These are phyloP conservation scores for Erannis defoliaria DNA, from an alignment of 2,888 invertebrate species.

Conservation along the genomic window DNA sequence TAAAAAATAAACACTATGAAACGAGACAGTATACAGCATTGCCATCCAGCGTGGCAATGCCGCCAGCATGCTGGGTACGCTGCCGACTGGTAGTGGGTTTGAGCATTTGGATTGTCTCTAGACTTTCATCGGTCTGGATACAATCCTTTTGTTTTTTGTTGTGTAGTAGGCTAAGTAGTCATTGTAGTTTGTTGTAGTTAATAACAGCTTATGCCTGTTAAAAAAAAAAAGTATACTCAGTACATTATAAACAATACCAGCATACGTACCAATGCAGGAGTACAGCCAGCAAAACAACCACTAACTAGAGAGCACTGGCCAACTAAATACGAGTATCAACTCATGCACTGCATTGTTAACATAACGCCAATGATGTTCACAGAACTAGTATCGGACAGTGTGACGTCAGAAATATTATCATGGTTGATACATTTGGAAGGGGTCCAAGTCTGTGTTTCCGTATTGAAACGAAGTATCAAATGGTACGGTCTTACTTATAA, in stretches of 20 bases:
- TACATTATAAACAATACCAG: conserved; percentile 11
- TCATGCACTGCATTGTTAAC: conserved; percentile 22
- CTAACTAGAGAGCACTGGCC: conserved; percentile 18
- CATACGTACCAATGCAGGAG: background rate
- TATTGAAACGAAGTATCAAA: conserved; percentile 30
- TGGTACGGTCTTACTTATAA: background rate
- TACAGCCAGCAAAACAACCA: background rate
- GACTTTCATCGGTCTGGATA: too few relatives aligned
- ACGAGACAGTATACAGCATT: too few relatives aligned
- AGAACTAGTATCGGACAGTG: conserved; percentile 8
- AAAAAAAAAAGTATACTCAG: background rate
- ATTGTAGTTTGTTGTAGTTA: too few relatives aligned
- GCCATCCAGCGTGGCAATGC: too few relatives aligned
- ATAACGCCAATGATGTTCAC: conserved; percentile 27
- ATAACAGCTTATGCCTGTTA: too few relatives aligned
- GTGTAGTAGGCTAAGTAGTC: too few relatives aligned
- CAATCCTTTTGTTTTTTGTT: too few relatives aligned
- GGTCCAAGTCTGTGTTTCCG: conserved; percentile 35
- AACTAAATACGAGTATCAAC: conserved; percentile 21
- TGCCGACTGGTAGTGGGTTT: too few relatives aligned
- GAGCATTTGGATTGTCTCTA: too few relatives aligned
- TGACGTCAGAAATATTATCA: conserved; percentile 35
- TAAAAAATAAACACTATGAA: too few relatives aligned
- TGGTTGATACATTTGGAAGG: conserved; percentile 38
- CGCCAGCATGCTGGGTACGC: too few relatives aligned